A percentile compares a stretch with the other conserved stretches of the same genome.
Conservation (phyloP, 2,113 vertebrate species). For the Peromyscus maniculatus region DNA sequence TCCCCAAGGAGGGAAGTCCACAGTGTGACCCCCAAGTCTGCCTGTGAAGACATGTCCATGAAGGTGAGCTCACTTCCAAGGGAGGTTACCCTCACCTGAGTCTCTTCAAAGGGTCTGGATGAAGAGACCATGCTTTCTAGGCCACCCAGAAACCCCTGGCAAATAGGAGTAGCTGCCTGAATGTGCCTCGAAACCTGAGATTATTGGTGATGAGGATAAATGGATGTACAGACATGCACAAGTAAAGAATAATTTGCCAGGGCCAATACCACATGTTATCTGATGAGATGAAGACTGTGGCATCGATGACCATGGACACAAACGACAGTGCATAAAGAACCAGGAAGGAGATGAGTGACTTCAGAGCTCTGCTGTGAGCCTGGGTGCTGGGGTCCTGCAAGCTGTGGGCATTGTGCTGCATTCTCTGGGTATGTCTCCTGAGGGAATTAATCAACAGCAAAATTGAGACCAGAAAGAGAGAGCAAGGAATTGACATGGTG, state of each 20-base stretch:
- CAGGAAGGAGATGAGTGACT: conserved; percentile 66
- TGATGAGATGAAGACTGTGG: background rate
- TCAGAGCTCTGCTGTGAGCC: conserved; percentile 55
- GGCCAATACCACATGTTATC: conserved; percentile 38
- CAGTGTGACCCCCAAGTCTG: background rate
- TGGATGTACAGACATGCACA: conserved; percentile 6
- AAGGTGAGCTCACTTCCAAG: background rate
- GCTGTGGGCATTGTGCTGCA: background rate
- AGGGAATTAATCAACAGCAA: conserved; percentile 59
- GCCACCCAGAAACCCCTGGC: conserved; percentile 42
- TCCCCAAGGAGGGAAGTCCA: background rate
- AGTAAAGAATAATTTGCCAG: conserved; percentile 30
- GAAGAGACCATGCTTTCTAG: background rate
- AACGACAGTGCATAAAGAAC: conserved; percentile 56
- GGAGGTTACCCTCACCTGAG: background rate
- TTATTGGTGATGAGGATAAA: conserved; percentile 71
- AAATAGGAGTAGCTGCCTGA: background rate
- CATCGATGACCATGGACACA: background rate
- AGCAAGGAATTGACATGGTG: background rate
- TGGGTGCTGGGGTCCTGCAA: background rate
- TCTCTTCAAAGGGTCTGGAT: background rate
- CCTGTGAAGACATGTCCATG: background rate
- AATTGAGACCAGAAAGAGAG: conserved; percentile 38
- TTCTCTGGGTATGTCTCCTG: conserved; percentile 33
- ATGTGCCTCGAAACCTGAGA: conserved; percentile 5